A percentile compares a stretch with the other conserved stretches of the same genome.
Evolutionary conservation across 2,888 invertebrate species (phyloP).

Genomic region (Sphaerophoria taeniata): DNA sequence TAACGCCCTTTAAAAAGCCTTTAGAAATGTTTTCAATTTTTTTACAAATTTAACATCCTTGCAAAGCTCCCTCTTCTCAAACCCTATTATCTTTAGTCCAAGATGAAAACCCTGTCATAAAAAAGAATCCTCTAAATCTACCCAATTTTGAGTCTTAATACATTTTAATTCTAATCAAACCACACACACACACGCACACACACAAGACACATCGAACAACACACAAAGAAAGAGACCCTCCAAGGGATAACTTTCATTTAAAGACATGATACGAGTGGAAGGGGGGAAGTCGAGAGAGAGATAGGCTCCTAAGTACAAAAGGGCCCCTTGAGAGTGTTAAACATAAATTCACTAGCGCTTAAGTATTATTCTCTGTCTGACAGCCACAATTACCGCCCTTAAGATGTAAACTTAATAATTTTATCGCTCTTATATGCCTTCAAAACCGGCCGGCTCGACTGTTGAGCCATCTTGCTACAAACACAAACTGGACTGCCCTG

Average conservation of each 20-base stretch:
- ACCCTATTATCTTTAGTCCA: not conserved
- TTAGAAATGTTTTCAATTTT: not conserved
- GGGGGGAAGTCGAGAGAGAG: not conserved
- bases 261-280: not conserved
- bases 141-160: slow-evolving; percentile 10
- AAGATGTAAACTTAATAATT: slow-evolving; percentile 70
- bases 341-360: slow-evolving; percentile 30
- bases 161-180: slow-evolving; percentile 37
- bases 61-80: no score
- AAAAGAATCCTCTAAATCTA: slow-evolving; percentile 9
- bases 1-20: no score
- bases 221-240: not conserved
- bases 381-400: slow-evolving; percentile 65
- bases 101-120: not conserved
- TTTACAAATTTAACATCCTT: not conserved
- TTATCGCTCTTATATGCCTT: slow-evolving; percentile 37
- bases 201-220: not conserved
- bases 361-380: slow-evolving; percentile 39
- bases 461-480: not conserved
- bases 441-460: not conserved
- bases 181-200: not conserved
- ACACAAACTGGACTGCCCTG: not conserved
- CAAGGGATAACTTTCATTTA: slow-evolving; percentile 27
- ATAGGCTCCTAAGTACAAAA: not conserved
- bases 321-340: slow-evolving; percentile 24